These are phyloP conservation scores for Rhincodon typus DNA, from an alignment of 2,797 vertebrate species.

Conservation along the genomic window DNA sequence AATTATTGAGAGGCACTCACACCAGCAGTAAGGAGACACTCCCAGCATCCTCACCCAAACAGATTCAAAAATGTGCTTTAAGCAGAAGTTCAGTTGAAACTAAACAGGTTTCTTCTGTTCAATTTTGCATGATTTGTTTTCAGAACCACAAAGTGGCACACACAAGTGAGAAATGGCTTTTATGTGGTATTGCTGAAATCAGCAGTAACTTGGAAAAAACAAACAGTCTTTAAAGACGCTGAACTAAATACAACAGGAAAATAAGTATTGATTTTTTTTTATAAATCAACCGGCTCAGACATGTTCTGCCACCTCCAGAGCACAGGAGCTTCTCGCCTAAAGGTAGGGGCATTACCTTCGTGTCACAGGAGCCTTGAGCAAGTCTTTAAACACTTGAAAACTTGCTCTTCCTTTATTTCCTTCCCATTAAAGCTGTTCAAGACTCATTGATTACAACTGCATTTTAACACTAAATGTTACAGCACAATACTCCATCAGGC, in stretches of 20 bases:
- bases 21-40: slow-evolving; percentile 53
- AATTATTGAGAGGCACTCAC: slow-evolving; percentile 54
- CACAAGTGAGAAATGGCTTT: neutral
- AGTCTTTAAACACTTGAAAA: neutral
- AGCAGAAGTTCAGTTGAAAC: slow-evolving; percentile 49
- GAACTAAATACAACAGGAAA: neutral
- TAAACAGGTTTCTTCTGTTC: neutral
- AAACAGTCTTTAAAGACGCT: neutral
- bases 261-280: too few relatives aligned
- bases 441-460: neutral
- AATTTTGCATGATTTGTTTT: neutral
- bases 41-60: slow-evolving; percentile 40
- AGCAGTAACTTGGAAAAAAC: neutral
- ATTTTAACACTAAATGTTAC: neutral
- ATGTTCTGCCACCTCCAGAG: too few relatives aligned
- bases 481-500: neutral
- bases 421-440: neutral
- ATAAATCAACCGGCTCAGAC: too few relatives aligned
- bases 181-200: neutral
- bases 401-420: neutral
- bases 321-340: too few relatives aligned
- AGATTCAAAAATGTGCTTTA: slow-evolving; percentile 48
- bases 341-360: too few relatives aligned
- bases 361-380: too few relatives aligned
- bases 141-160: neutral